phyloP scores from a whole-genome alignment of 2,888 invertebrate genomes.

The Anticlea derivata region DNA sequence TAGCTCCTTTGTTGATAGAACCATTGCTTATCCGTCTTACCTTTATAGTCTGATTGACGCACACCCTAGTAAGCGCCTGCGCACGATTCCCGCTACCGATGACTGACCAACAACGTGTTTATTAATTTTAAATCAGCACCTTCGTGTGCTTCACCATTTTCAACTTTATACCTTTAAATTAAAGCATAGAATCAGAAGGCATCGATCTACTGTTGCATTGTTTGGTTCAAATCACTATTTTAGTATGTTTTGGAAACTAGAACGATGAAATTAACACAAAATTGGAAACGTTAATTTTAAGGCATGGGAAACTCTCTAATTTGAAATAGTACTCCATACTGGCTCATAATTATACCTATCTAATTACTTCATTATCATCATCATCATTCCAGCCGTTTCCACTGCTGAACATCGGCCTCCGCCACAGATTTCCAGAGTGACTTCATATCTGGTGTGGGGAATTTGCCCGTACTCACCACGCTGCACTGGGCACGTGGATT shows the following conservation, averaged over 20 bases:
- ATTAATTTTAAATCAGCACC: conserved; percentile 29
- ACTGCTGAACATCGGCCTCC: too few relatives aligned
- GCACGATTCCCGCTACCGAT: conserved; percentile 46
- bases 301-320: conserved; percentile 11
- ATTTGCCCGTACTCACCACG: too few relatives aligned
- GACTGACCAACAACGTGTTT: conserved; percentile 44
- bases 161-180: conserved; percentile 16
- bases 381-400: too few relatives aligned
- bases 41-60: conserved; percentile 32
- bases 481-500: too few relatives aligned
- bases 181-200: conserved; percentile 10
- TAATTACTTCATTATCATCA: too few relatives aligned
- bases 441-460: too few relatives aligned
- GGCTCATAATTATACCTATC: not conserved
- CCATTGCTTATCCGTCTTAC: conserved; percentile 14
- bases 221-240: conserved; percentile 24
- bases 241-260: conserved; percentile 28
- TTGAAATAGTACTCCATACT: not conserved
- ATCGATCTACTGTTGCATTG: conserved; percentile 14
- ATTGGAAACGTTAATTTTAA: conserved; percentile 9
- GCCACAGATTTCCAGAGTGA: too few relatives aligned
- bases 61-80: conserved; percentile 33
- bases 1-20: conserved; percentile 15
- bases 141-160: conserved; percentile 3
- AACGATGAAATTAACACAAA: conserved; percentile 30